These are phyloP conservation scores for Geotria australis DNA, from an alignment of 2,797 vertebrate species.

Conservation along the genomic window DNA sequence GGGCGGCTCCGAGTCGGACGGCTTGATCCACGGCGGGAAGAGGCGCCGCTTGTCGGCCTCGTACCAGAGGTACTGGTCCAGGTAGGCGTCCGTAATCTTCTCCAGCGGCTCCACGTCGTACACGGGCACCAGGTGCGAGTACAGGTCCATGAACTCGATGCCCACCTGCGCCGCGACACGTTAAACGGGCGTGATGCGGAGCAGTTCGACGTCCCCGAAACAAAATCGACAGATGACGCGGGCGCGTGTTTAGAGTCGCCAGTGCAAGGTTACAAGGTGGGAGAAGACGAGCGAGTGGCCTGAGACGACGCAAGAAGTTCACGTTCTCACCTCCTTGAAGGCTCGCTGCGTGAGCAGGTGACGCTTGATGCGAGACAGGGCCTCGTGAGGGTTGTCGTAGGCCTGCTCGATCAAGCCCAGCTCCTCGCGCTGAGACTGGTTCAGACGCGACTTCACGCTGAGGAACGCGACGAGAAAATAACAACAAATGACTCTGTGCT, in stretches of 20 bases:
- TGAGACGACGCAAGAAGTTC: no score
- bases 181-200: not conserved
- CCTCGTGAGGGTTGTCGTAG: conserved; percentile 94
- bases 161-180: conserved; percentile 29
- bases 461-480: not conserved
- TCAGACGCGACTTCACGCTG: conserved; percentile 91
- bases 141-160: conserved; percentile 98
- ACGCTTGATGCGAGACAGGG: conserved; percentile 93
- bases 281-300: no score
- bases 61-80: conserved; percentile 97
- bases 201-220: not conserved
- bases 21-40: conserved; percentile 97
- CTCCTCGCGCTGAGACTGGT: conserved; percentile 93
- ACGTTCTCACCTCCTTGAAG: conserved; percentile 58
- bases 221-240: not conserved
- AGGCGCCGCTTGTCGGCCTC: conserved; percentile 86
- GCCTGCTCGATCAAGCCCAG: conserved; percentile 88
- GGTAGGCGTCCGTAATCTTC: conserved; percentile 93
- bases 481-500: no score
- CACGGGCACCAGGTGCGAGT: conserved; percentile 86
- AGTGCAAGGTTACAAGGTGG: no score
- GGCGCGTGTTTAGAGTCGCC: no score
- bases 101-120: conserved; percentile 94
- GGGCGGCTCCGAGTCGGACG: conserved; percentile 86
- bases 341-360: conserved; percentile 95